Evolutionary conservation across 30 jellyfish, hydroid and myxozoan genomes (phyloP).

Genomic region (Cassiopea xamachana): DNA sequence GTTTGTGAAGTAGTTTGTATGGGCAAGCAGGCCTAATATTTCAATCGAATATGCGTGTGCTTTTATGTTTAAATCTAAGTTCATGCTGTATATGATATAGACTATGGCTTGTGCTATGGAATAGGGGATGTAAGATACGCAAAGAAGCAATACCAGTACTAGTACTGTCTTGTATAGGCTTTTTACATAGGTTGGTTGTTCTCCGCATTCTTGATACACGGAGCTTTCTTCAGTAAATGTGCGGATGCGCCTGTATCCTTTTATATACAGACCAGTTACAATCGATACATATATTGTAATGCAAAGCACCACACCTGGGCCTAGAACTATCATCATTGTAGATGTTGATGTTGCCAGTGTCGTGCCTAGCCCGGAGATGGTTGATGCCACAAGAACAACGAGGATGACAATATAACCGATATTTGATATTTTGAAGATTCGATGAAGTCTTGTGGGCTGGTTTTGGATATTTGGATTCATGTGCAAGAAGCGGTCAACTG

Average conservation of each 20-base stretch:
- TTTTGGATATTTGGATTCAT: conserved; percentile 20
- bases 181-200: not conserved
- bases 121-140: not conserved
- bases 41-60: not conserved
- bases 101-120: not conserved
- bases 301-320: not conserved
- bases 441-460: not conserved
- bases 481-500: conserved; percentile 25
- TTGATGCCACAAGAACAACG: not conserved
- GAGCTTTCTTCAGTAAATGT: not conserved
- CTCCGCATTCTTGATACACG: conserved; percentile 14
- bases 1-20: not conserved
- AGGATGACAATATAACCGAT: not conserved
- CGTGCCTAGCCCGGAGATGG: not conserved
- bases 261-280: not conserved
- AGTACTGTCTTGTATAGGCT: conserved; percentile 14
- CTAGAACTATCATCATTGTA: not conserved
- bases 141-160: not conserved
- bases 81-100: not conserved
- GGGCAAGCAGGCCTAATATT: not conserved
- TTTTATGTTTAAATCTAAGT: not conserved
- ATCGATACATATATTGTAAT: not conserved
- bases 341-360: not conserved
- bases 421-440: not conserved
- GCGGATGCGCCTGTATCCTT: conserved; percentile 12